phyloP scores from a whole-genome alignment of 2,888 invertebrate genomes.

The Meiosimyza decipiens region DNA sequence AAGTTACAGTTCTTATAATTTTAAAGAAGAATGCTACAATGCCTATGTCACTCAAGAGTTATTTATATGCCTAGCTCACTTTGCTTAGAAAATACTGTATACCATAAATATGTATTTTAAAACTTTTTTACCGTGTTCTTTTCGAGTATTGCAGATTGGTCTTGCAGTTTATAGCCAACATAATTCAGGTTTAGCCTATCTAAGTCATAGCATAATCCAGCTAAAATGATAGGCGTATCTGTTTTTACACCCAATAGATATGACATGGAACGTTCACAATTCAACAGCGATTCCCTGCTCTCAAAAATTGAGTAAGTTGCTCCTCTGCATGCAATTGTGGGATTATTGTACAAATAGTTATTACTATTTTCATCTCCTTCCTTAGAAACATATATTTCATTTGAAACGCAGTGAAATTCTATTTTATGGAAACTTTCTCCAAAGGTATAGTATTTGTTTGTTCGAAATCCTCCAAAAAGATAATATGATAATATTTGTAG shows the following conservation, averaged over 20 bases:
- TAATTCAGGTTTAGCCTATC: slow-evolving; percentile 5
- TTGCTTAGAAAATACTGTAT: neutral
- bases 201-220: slow-evolving; percentile 24
- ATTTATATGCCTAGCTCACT: too few relatives aligned
- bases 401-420: neutral
- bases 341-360: neutral
- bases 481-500: too few relatives aligned
- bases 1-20: too few relatives aligned
- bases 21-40: too few relatives aligned
- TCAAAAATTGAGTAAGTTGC: slow-evolving; percentile 8
- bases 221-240: slow-evolving; percentile 12
- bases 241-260: slow-evolving; percentile 15
- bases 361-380: too few relatives aligned
- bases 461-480: too few relatives aligned
- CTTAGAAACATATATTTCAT: neutral
- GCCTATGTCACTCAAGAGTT: too few relatives aligned
- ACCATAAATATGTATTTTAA: too few relatives aligned
- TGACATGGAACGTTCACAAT: slow-evolving; percentile 1
- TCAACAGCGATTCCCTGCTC: neutral
- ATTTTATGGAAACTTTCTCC: too few relatives aligned
- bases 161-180: slow-evolving; percentile 12
- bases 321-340: neutral
- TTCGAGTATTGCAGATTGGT: neutral
- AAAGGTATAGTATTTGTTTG: too few relatives aligned
- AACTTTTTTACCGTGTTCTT: neutral